Percentiles rank a stretch among this genome's conserved stretches.
These are phyloP conservation scores for Pseudolaguvia tuberculata DNA, from an alignment of 2,113 vertebrate genomes.

Conservation along the genomic window DNA sequence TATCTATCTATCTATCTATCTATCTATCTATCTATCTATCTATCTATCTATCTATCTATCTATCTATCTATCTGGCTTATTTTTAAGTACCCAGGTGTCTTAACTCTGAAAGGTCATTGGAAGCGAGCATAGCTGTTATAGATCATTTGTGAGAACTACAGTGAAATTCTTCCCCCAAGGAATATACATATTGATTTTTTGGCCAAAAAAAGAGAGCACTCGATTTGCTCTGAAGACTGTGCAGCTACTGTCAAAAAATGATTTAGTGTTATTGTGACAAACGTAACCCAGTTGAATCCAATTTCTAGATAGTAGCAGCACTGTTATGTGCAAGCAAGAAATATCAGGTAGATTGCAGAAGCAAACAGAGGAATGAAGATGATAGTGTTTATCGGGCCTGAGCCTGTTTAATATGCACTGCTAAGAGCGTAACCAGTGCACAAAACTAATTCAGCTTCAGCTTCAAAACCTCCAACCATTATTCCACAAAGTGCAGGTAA, in stretches of 20 bases:
- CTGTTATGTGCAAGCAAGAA: neutral
- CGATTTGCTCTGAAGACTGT: slow-evolving; percentile 13
- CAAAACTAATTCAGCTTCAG: slow-evolving; percentile 8
- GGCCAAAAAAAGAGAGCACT: neutral
- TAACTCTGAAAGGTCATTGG: slow-evolving; percentile 39
- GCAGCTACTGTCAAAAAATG: slow-evolving; percentile 4
- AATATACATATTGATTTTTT: slow-evolving; percentile 12
- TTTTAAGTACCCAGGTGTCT: slow-evolving; percentile 28
- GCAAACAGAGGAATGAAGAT: neutral
- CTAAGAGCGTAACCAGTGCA: neutral
- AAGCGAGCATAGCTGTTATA: slow-evolving; percentile 30
- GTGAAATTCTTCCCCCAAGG: slow-evolving; percentile 22
- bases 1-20: neutral
- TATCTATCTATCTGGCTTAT: neutral
- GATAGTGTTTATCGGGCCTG: neutral
- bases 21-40: slow-evolving; percentile 9
- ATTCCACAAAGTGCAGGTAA: neutral
- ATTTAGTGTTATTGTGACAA: slow-evolving; percentile 11
- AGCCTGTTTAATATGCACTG: slow-evolving; percentile 23
- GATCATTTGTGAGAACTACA: neutral
- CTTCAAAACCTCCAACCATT: neutral
- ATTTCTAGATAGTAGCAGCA: neutral
- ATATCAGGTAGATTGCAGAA: neutral
- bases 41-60: neutral
- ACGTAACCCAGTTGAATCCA: neutral